phyloP scores from a whole-genome alignment of 2,888 invertebrate genomes.

The Tetanocera ferruginea region DNA sequence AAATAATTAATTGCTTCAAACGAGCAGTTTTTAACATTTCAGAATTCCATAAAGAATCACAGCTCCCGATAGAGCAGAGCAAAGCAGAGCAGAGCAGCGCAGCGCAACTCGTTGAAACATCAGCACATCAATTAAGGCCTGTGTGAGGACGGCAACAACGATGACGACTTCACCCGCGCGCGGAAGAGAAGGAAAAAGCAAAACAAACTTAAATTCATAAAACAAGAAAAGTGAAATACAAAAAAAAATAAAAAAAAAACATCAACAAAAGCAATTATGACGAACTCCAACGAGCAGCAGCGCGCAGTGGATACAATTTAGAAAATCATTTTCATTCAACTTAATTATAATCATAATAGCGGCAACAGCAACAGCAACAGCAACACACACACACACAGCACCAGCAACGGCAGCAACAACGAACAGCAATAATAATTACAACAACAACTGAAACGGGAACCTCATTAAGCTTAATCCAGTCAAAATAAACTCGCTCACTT shows the following conservation, averaged over 20 bases:
- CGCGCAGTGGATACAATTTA: slow-evolving; percentile 30
- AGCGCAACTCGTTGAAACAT: not conserved
- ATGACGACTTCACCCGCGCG: not conserved
- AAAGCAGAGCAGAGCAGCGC: too few relatives aligned
- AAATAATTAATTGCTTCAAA: too few relatives aligned
- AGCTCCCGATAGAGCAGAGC: too few relatives aligned
- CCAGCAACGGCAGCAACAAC: not conserved
- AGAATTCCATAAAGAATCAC: too few relatives aligned
- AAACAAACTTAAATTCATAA: not conserved
- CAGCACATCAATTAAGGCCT: not conserved
- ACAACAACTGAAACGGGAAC: slow-evolving; percentile 13
- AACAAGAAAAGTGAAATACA: not conserved
- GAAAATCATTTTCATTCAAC: slow-evolving; percentile 36
- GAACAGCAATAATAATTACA: slow-evolving; percentile 35
- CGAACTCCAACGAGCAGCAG: slow-evolving; percentile 37
- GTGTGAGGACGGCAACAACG: not conserved
- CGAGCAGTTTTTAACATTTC: too few relatives aligned
- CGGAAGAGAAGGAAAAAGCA: slow-evolving; percentile 19
- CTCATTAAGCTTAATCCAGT: slow-evolving; percentile 39
- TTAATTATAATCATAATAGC: slow-evolving; percentile 18
- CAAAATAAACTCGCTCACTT: slow-evolving; percentile 20
- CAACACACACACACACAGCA: slow-evolving; percentile 3
- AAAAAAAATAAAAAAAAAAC: slow-evolving; percentile 51
- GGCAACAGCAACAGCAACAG: slow-evolving; percentile 16
- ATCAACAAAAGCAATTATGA: slow-evolving; percentile 39